Evolutionary conservation across 2,888 invertebrate species (phyloP), one percentile per base, ranked within the genome.

Genomic region (Nephrotoma flavescens): DNA sequence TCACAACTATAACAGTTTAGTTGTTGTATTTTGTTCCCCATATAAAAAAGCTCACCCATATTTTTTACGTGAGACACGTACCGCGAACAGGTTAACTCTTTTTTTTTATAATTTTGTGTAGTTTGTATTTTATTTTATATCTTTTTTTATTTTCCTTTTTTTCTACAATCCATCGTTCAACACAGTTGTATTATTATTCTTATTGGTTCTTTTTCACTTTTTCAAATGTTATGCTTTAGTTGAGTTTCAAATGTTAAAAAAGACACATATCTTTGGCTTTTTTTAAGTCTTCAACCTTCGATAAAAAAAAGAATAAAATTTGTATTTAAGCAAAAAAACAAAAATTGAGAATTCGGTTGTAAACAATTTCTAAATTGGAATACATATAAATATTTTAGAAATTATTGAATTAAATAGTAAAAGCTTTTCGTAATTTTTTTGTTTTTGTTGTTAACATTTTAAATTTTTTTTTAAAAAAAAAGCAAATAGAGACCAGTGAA

Each of bases 251-350:
- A 84, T 84, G 41, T 84, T 42, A 84, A 84, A 84, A 42, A 42
- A 42, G 41, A 84, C 84, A 42, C 84, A 84, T 84, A 42, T 84
- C 84, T 84, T 84, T 84, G 84, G 84, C 84, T 84, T 42, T 84
- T 84, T 42, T 42, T 84, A 41, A 84, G 41, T 84, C 42, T 42
- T 84, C 84, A 84, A 84, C 12, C 84, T 84, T 84, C 84, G n/a
- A 42, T 6, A 12, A 6, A 19, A 84, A 84, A 42, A 84, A 42
- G 41, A 83, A 83, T 6, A 83, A 41, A 41, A 41, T 41, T 83
- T 12, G 6, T 15, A 31, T 31, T 31, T 31, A 31, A 31, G 31
- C 31, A 31, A 3, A 31, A n/a, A 84, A 42, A 42, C n/a, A 42
- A 42, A 84, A 84, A 42, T 83, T 83, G n/a, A 42, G n/a, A 15